Conservation (phyloP, 2,888 invertebrate species). For the Aleiodes alternator region DNA sequence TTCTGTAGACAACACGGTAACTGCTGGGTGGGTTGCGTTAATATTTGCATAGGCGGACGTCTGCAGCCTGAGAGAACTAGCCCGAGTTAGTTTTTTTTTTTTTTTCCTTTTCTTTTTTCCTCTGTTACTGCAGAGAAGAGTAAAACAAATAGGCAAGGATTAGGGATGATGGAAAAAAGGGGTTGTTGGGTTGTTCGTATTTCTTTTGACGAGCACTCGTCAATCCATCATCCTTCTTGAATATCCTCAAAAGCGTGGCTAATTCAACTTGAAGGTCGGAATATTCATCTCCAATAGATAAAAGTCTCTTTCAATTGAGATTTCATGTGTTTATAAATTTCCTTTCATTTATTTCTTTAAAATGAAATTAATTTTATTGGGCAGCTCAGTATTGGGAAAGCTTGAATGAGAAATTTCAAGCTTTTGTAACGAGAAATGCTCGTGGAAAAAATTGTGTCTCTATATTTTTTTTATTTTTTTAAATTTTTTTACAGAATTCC, state of each 20-base stretch:
- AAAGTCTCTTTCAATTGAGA: no score
- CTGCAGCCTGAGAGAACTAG: constrained; percentile 68
- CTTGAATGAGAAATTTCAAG: no score
- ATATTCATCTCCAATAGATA: no score
- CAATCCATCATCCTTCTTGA: constrained; percentile 51
- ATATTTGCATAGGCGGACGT: constrained; percentile 47
- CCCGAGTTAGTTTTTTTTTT: constrained; percentile 57
- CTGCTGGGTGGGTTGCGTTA: constrained; percentile 23
- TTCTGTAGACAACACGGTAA: constrained; percentile 20
- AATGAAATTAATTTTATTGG: no score
- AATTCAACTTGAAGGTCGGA: constrained; percentile 57
- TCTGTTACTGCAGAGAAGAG: constrained; percentile 62
- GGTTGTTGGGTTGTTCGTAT: constrained; percentile 55
- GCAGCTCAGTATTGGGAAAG: no score
- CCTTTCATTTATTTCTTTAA: no score
- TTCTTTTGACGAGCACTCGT: constrained; percentile 61
- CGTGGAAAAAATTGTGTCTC: no score
- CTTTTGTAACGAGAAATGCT: no score
- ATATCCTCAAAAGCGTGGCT: constrained; percentile 70
- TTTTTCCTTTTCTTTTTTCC: not conserved
- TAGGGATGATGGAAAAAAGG: constrained; percentile 47
- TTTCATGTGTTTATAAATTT: no score
- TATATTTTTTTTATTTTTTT: no score
- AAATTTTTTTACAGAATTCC: not conserved
- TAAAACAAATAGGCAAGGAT: constrained; percentile 67